Percentiles rank a stretch among this genome's conserved stretches.
These are phyloP conservation scores for Hoplodrina blanda DNA, from an alignment of 2,888 invertebrate species.

Conservation along the genomic window DNA sequence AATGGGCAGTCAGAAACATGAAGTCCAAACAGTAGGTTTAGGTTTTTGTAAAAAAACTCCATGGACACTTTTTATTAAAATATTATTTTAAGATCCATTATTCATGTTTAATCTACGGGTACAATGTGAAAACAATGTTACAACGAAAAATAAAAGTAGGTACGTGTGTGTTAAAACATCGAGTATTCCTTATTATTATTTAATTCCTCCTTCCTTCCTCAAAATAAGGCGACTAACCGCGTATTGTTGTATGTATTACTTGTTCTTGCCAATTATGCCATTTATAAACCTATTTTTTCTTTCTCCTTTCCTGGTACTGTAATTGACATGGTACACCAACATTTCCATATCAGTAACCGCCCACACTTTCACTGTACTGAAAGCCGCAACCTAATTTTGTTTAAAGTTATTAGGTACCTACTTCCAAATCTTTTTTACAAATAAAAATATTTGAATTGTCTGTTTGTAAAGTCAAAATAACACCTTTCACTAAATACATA, in stretches of 20 bases:
- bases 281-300: conserved; percentile 27
- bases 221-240: conserved; percentile 7
- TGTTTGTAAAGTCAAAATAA: too few relatives aligned
- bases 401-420: too few relatives aligned
- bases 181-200: conserved; percentile 3
- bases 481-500: too few relatives aligned
- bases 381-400: conserved; percentile 23
- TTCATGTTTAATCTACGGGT: too few relatives aligned
- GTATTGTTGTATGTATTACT: conserved; percentile 25
- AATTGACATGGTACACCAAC: conserved; percentile 26
- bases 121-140: too few relatives aligned
- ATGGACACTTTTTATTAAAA: too few relatives aligned
- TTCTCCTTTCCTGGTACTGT: conserved; percentile 12
- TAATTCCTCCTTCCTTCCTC: conserved; percentile 10
- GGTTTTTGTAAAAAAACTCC: too few relatives aligned
- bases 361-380: conserved; percentile 6
- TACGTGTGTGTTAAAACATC: background rate
- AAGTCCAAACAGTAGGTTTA: too few relatives aligned
- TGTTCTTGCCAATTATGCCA: conserved; percentile 25
- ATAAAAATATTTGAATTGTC: too few relatives aligned
- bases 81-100: too few relatives aligned
- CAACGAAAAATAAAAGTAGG: too few relatives aligned
- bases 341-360: conserved; percentile 35
- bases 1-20: too few relatives aligned
- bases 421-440: background rate